These are phyloP conservation scores for Dryobotodes eremita DNA, from an alignment of 2,888 invertebrate species.

Conservation along the genomic window DNA sequence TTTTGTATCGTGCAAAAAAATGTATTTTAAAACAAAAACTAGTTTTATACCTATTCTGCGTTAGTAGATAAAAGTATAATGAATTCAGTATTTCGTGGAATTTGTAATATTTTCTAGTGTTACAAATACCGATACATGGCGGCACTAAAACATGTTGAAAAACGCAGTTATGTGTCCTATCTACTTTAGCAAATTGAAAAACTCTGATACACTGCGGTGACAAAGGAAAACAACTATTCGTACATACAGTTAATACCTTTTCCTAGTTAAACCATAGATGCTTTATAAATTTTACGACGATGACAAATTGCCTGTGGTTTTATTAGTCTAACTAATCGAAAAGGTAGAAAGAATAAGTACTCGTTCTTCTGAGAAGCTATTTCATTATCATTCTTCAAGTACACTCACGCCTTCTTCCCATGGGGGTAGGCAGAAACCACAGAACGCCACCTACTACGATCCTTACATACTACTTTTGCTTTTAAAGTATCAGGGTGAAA, in stretches of 20 bases:
- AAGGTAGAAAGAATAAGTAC: neutral
- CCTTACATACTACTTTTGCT: neutral
- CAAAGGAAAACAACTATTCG: slow-evolving; percentile 25
- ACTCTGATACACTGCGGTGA: slow-evolving; percentile 54
- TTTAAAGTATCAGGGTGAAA: too few relatives aligned
- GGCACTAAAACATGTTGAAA: slow-evolving; percentile 34
- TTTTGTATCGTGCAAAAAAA: too few relatives aligned
- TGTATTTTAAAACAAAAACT: neutral
- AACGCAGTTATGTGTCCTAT: slow-evolving; percentile 68
- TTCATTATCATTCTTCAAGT: neutral
- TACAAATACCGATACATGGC: slow-evolving; percentile 7
- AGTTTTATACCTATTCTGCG: neutral
- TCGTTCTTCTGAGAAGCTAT: slow-evolving; percentile 24
- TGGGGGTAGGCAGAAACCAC: neutral
- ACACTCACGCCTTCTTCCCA: neutral
- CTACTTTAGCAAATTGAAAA: slow-evolving; percentile 60
- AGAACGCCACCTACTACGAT: neutral
- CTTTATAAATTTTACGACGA: slow-evolving; percentile 48
- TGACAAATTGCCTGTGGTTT: slow-evolving; percentile 57
- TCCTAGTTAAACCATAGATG: slow-evolving; percentile 12
- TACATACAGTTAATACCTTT: neutral
- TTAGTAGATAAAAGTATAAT: slow-evolving; percentile 16
- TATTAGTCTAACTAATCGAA: slow-evolving; percentile 13
- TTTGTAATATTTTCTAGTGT: slow-evolving; percentile 33
- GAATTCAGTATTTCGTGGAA: slow-evolving; percentile 37